A percentile compares a stretch with the other conserved stretches of the same genome.
These are phyloP conservation scores for Aricia artaxerxes DNA, from an alignment of 2,888 invertebrate species.

Conservation along the genomic window DNA sequence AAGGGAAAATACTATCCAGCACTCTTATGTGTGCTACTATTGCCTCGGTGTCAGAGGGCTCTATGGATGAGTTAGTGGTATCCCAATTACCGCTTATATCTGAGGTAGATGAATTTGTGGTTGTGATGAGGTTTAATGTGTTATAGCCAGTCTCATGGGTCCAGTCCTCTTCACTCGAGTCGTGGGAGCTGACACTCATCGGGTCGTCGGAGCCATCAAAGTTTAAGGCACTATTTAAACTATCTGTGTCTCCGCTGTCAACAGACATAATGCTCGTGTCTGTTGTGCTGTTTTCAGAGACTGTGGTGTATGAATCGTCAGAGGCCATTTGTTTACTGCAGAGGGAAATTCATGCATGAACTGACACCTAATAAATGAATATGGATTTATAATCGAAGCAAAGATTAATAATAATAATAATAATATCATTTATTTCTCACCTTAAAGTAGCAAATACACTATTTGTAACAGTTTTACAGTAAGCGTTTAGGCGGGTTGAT, in stretches of 20 bases:
- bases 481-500: too few relatives aligned
- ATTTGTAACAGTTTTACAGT: too few relatives aligned
- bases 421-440: too few relatives aligned
- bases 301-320: constrained; percentile 53
- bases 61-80: constrained; percentile 12
- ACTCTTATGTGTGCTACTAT: not conserved
- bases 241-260: constrained; percentile 33
- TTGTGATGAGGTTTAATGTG: constrained; percentile 1
- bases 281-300: constrained; percentile 60
- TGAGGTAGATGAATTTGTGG: not conserved
- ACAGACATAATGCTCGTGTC: constrained; percentile 57
- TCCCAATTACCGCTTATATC: constrained; percentile 24
- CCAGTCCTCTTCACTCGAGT: not conserved
- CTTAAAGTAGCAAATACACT: too few relatives aligned
- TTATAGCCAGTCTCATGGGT: not conserved
- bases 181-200: not conserved
- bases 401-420: not conserved
- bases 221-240: not conserved
- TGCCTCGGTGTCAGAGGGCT: not conserved
- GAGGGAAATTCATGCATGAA: not conserved
- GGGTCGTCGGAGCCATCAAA: not conserved
- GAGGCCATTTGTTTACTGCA: constrained; percentile 32
- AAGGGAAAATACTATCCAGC: not conserved
- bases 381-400: not conserved
- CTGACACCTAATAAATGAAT: not conserved